Conservation (phyloP, 2,797 vertebrate species). For the Typhlichthys eigenmanni region DNA sequence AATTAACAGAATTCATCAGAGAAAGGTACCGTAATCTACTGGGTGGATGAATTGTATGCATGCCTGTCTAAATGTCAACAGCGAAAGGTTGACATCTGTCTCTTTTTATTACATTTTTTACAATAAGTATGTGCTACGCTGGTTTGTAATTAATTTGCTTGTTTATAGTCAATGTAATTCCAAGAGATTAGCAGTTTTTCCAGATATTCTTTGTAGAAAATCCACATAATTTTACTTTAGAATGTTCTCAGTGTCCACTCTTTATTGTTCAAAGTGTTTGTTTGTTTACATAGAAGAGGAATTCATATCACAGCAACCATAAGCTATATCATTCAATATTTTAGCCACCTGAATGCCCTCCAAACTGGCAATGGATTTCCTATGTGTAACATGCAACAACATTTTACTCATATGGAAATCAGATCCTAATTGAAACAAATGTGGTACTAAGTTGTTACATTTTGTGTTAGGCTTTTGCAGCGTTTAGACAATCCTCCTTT, state of each 20-base stretch:
- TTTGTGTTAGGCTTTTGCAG: too few species aligned
- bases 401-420: too few species aligned
- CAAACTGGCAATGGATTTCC: too few species aligned
- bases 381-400: too few species aligned
- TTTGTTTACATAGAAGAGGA: neutral
- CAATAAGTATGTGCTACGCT: neutral
- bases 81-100: neutral
- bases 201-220: slow-evolving; percentile 1
- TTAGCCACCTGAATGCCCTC: too few species aligned
- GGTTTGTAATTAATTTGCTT: slow-evolving; percentile 6
- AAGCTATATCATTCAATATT: too few species aligned
- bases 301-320: too few species aligned
- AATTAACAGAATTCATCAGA: slow-evolving; percentile 95
- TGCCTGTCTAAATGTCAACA: neutral
- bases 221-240: neutral
- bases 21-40: slow-evolving; percentile 83
- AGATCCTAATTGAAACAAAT: too few species aligned
- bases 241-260: neutral
- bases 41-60: neutral
- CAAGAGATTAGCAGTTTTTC: slow-evolving; percentile 7
- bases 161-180: slow-evolving; percentile 3
- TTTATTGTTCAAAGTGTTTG: neutral
- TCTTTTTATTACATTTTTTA: neutral
- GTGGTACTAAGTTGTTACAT: too few species aligned
- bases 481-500: too few species aligned